Evolutionary conservation across 2,113 vertebrate genomes (phyloP), one percentile per base, ranked within the genome.

Genomic region (Sitta europaea): DNA sequence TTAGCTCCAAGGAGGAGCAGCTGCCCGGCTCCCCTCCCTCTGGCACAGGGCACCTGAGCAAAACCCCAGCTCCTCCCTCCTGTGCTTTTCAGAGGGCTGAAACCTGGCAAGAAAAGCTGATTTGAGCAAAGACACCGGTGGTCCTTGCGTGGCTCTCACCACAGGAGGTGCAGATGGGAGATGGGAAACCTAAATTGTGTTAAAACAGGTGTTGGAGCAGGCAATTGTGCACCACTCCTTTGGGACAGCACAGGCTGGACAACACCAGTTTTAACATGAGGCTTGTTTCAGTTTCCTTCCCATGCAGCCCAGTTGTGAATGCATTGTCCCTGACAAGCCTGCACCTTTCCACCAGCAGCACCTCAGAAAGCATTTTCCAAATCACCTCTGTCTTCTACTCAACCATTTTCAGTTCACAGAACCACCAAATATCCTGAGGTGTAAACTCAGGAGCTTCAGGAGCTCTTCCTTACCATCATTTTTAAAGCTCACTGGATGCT

Each of bases 281-380:
- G 10, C 42, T 81, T 27, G 14, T 38, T 76, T 63, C 1, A 2
- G 28, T 31, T 31, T 45, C 57, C 23, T 62, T 31, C 27, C 51
- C 35, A 4, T 0, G 3, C 27, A 15, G 22, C 25, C 48, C 45
- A 25, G 28, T 0, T 57, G 40, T 9, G 28, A 53, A 35, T 0
- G 0, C 25, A 2, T 0, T 9, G 14, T 4, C 25, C 66, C 24
- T 12, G 10, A 22, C 73, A 72, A 79, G 22, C 33, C 53, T 8
- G 1, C n/a, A 7, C 33, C 28, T 23, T 42, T 5, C 38, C 55
- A 48, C 53, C 82, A 73, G 50, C 65, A 65, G 35, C 50, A 35
- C 55, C 71, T 58, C 62, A 62, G 22, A 27, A 11, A 80, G 59
- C 50, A 7, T 31, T 70, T 33, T 5, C 50, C 59, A 87, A 62